Percentiles rank a stretch among this genome's conserved stretches.
phyloP scores from a whole-genome alignment of 37 sponge, comb jelly and placozoan genomes.

The Halisarca cf. caerulea region DNA sequence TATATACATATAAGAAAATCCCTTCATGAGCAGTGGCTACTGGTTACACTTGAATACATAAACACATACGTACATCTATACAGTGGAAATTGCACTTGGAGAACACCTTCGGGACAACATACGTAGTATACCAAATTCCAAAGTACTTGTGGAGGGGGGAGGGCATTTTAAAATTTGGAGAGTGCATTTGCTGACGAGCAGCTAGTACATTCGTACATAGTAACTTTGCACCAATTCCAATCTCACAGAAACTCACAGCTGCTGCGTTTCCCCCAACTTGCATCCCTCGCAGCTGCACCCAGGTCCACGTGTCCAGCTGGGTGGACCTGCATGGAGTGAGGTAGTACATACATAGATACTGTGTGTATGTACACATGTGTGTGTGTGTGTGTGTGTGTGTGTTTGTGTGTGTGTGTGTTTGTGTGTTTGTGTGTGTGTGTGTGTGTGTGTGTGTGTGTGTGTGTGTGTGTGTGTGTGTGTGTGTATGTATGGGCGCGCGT shows the following conservation, averaged over 20 bases:
- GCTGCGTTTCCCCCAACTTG: conserved; percentile 97
- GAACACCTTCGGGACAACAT: too few species aligned
- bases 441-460: not conserved
- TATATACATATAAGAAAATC: too few species aligned
- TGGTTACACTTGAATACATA: too few species aligned
- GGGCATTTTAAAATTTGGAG: too few species aligned
- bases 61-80: not conserved
- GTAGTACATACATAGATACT: not conserved
- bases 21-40: too few species aligned
- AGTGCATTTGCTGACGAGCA: too few species aligned
- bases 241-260: conserved; percentile 76
- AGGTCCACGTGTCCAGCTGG: conserved; percentile 96
- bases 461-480: not conserved
- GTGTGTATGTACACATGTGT: not conserved
- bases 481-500: not conserved
- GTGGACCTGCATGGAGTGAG: conserved; percentile 67
- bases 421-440: not conserved
- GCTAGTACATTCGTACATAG: too few species aligned
- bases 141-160: too few species aligned
- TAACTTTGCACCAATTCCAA: too few species aligned
- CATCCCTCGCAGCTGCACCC: conserved; percentile 95
- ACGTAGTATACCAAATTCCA: too few species aligned
- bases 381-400: not conserved
- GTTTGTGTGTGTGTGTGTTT: not conserved
- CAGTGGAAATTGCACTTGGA: too few species aligned